Percentiles rank a stretch among this genome's conserved stretches.
Conservation (phyloP, 2,113 vertebrate species). For the Nanger granti region DNA sequence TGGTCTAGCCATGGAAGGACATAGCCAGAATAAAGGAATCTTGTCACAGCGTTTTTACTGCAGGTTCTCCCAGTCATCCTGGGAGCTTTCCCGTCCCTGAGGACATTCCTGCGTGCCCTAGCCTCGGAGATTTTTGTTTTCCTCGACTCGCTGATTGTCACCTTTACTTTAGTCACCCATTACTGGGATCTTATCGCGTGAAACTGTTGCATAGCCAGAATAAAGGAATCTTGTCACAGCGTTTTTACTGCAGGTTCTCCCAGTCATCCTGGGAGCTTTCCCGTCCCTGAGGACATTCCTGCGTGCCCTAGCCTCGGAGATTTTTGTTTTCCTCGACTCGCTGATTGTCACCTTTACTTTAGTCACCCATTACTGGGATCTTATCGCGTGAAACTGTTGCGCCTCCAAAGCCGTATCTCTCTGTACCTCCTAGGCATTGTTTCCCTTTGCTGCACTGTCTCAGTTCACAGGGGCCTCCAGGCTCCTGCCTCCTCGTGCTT, state of each 20-base stretch:
- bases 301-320: neutral
- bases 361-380: neutral
- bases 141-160: neutral
- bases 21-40: neutral
- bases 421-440: neutral
- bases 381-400: neutral
- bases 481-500: neutral
- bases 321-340: neutral
- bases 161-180: neutral
- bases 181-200: neutral
- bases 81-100: neutral
- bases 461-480: neutral
- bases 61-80: neutral
- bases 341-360: neutral
- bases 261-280: neutral
- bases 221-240: neutral
- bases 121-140: neutral
- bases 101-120: neutral
- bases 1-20: neutral
- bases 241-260: neutral
- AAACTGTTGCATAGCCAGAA: neutral
- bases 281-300: neutral
- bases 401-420: neutral
- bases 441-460: neutral
- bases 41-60: neutral